These are phyloP conservation scores for Leucophora obtusa DNA, from an alignment of 2,888 invertebrate species.

Conservation along the genomic window DNA sequence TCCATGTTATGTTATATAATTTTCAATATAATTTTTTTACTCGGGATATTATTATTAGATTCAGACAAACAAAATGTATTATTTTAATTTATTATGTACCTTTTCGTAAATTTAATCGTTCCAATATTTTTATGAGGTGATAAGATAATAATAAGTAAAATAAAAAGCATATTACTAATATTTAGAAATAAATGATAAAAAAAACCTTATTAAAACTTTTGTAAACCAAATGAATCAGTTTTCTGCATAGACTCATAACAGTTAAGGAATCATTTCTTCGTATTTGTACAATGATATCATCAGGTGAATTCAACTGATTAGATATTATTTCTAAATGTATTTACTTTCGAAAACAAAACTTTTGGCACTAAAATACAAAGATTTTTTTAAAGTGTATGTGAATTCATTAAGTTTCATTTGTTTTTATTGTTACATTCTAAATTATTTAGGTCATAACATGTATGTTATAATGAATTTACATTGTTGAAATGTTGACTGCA, in stretches of 20 bases:
- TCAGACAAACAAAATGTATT: background rate
- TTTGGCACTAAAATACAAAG: background rate
- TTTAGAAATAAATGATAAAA: background rate
- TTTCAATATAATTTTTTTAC: no score
- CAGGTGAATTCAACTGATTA: constrained; percentile 45
- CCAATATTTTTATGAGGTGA: background rate
- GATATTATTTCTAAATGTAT: constrained; percentile 37
- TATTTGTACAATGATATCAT: background rate
- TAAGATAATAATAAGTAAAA: background rate
- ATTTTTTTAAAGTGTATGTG: background rate
- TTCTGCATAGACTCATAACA: background rate
- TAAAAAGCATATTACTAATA: constrained; percentile 10
- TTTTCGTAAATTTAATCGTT: background rate
- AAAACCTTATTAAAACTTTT: constrained; percentile 11
- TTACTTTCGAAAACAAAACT: background rate
- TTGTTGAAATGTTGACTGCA: no score
- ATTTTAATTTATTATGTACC: background rate
- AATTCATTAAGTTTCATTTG: background rate
- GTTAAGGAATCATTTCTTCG: background rate
- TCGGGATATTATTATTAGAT: no score
- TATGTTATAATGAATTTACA: no score
- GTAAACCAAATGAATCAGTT: constrained; percentile 6
- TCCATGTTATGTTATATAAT: no score
- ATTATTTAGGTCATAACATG: constrained; percentile 33
- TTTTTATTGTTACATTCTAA: constrained; percentile 9